Evolutionary conservation across 2,113 vertebrate species (phyloP).

Genomic region (Clupea harengus): DNA sequence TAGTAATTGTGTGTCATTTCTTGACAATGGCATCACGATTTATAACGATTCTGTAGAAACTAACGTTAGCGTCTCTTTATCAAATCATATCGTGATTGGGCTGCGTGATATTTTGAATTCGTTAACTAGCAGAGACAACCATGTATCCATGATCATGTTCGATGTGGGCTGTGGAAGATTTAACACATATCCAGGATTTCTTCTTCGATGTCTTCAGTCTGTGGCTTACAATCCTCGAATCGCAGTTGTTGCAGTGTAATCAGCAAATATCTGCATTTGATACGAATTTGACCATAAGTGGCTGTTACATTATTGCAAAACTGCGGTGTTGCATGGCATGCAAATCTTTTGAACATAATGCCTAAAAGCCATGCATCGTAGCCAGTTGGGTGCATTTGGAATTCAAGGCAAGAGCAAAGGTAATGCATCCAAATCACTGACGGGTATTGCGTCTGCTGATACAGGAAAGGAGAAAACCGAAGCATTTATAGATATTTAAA

Average conservation of each 20-base stretch:
- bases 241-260: not conserved
- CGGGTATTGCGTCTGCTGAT: constrained; percentile 17
- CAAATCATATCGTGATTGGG: not conserved
- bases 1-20: not conserved
- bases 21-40: not conserved
- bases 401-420: constrained; percentile 7
- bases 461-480: not conserved
- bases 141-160: constrained; percentile 37
- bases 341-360: constrained; percentile 37
- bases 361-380: constrained; percentile 31
- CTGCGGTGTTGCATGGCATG: constrained; percentile 49
- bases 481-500: constrained; percentile 12
- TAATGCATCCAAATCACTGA: constrained; percentile 18
- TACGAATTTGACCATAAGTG: constrained; percentile 22
- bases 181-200: constrained; percentile 28
- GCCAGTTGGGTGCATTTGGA: not conserved
- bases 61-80: not conserved
- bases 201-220: not conserved
- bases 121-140: constrained; percentile 24
- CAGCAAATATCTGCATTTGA: not conserved
- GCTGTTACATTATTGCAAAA: constrained; percentile 46
- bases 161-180: constrained; percentile 26
- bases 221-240: not conserved
- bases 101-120: constrained; percentile 24
- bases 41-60: not conserved